These are phyloP conservation scores for Sebastes alutus DNA, from an alignment of 2,797 vertebrate species.

Conservation along the genomic window DNA sequence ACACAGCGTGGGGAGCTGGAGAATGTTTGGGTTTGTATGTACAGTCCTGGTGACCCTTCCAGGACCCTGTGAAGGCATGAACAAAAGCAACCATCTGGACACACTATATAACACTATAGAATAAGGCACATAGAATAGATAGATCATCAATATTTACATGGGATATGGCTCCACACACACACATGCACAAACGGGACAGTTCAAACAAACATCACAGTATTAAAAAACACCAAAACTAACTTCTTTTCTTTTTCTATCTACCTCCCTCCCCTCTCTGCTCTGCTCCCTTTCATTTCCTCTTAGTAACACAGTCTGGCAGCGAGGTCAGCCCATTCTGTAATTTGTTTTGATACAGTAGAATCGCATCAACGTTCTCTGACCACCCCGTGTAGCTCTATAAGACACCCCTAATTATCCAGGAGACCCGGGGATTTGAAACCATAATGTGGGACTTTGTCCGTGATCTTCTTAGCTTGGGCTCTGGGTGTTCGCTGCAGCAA, in stretches of 20 bases:
- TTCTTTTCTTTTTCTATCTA: not conserved
- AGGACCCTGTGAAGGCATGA: slow-evolving; percentile 14
- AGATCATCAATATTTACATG: slow-evolving; percentile 59
- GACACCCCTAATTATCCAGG: not conserved
- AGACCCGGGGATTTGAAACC: not conserved
- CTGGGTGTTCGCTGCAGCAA: not conserved
- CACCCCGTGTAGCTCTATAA: not conserved
- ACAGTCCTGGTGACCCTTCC: slow-evolving; percentile 21
- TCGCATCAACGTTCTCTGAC: slow-evolving; percentile 20
- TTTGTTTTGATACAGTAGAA: slow-evolving; percentile 52
- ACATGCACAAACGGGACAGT: slow-evolving; percentile 19
- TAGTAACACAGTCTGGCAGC: slow-evolving; percentile 8
- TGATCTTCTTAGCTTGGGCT: not conserved
- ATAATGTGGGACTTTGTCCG: not conserved
- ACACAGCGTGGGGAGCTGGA: not conserved
- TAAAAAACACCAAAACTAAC: slow-evolving; percentile 33
- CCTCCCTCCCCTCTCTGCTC: not conserved
- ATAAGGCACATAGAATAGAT: slow-evolving; percentile 34
- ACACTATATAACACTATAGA: slow-evolving; percentile 21
- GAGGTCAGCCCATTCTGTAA: slow-evolving; percentile 1
- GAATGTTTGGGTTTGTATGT: slow-evolving; percentile 33
- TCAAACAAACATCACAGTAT: slow-evolving; percentile 70
- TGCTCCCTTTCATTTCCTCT: slow-evolving; percentile 22
- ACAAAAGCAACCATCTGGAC: slow-evolving; percentile 29
- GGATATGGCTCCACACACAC: slow-evolving; percentile 58